phyloP scores from a whole-genome alignment of 2,888 invertebrate genomes.

The Galerucella calmariensis region DNA sequence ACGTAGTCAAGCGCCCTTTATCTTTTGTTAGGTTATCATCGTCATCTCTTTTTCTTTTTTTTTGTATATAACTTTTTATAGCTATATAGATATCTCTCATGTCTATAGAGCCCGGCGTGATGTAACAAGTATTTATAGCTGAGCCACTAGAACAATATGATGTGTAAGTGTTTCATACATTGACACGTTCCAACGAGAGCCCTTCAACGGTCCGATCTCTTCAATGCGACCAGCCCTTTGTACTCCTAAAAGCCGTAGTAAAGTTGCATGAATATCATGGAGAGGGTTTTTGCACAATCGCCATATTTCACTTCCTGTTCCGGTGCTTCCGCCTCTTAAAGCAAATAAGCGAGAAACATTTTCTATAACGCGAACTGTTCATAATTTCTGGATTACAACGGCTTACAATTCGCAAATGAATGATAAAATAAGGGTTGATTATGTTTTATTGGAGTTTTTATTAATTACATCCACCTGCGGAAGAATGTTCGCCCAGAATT shows the following conservation, averaged over 20 bases:
- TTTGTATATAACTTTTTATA: constrained; percentile 42
- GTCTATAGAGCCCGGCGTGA: constrained; percentile 37
- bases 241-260: constrained; percentile 46
- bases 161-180: constrained; percentile 42
- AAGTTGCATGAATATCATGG: constrained; percentile 49
- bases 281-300: constrained; percentile 50
- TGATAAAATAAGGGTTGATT: neutral
- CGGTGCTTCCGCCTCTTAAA: constrained; percentile 42
- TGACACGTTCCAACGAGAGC: constrained; percentile 48
- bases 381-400: neutral
- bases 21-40: constrained; percentile 35
- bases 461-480: neutral
- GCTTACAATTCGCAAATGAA: neutral
- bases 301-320: constrained; percentile 50
- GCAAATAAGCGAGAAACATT: constrained; percentile 31
- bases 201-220: constrained; percentile 47
- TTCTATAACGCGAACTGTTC: neutral
- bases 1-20: constrained; percentile 35
- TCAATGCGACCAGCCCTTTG: constrained; percentile 47
- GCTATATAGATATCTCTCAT: constrained; percentile 13
- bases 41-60: constrained; percentile 35
- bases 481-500: too few species aligned
- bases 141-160: constrained; percentile 49
- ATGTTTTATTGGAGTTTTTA: neutral
- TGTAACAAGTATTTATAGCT: constrained; percentile 54